Base-by-base conservation (phyloP, 2,888 invertebrate genomes). In the Apeira syringaria region DNA sequence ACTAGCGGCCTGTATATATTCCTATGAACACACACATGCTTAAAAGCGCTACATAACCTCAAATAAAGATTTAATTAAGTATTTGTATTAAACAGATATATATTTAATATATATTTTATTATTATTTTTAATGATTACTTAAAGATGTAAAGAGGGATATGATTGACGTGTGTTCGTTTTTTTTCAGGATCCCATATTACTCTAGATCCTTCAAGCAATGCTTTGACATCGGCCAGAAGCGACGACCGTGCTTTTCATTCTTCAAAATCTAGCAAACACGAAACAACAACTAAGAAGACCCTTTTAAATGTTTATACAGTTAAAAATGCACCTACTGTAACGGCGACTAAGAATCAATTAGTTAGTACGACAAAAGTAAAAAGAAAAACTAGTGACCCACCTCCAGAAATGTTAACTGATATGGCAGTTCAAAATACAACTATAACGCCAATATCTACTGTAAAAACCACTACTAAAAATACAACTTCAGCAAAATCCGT, bases 291-390 rank as follows among this genome's bases (percentile, higher is more conserved):
- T 0, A 72, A 68, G 41, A 67, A 61, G 1, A 59, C 60, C 3
- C 34, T 65, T 7, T 56, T 65, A 0, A 74, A 57, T 41, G 47
- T 63, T 0, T 63, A 59, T 8, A 68, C 61, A 2, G 59, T 64
- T 2, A 73, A 71, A 34, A 72, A 68, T 7, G 62, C 68, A 1
- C 55, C 68, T 1, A 47, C 68, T 2, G 40, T 64, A 1, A 52
- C 66, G 4, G 59, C 68, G 1, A 68, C 68, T 2, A 66, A 72
- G 11, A 65, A 68, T 33, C 61, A 69, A 11, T 55, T 67, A 0
- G 53, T 63, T 2, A 69, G 76, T 6, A 80, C 77, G 0, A 68
- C 68, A 7, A 86, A 86, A 62, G 79, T 82, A 0, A 85, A 83
- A 47, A 73, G 83, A 45, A 85, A 83, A 62, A 80, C 78, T 0